phyloP scores from a whole-genome alignment of 2,888 invertebrate genomes.

The Xylocampa areola region DNA sequence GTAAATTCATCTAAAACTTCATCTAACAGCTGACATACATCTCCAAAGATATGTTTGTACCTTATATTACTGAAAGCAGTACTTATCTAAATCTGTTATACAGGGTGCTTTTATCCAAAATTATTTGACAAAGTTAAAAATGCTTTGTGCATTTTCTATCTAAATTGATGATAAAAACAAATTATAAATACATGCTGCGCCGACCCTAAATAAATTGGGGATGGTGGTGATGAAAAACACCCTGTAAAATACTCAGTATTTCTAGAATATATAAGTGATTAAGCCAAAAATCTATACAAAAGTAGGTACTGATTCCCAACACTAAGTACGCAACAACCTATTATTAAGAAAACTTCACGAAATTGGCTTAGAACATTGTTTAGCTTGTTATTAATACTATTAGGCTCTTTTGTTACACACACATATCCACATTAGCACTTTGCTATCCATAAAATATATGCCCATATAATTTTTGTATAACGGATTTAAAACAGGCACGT shows the following conservation, averaged over 20 bases:
- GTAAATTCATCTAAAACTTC: slow-evolving; percentile 63
- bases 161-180: not conserved
- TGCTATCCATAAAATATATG: slow-evolving; percentile 25
- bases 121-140: not conserved
- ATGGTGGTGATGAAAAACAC: slow-evolving; percentile 22
- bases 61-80: slow-evolving; percentile 49
- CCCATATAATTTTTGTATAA: slow-evolving; percentile 10
- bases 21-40: slow-evolving; percentile 47
- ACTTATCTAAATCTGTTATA: slow-evolving; percentile 24
- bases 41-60: slow-evolving; percentile 53
- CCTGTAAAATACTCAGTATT: slow-evolving; percentile 18
- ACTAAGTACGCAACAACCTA: slow-evolving; percentile 28
- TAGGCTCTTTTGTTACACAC: slow-evolving; percentile 67
- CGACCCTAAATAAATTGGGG: not conserved
- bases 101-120: slow-evolving; percentile 22
- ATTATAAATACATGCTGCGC: no score
- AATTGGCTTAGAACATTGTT: slow-evolving; percentile 15
- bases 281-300: slow-evolving; percentile 18
- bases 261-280: slow-evolving; percentile 24
- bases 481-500: slow-evolving; percentile 7
- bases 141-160: no score
- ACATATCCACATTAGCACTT: slow-evolving; percentile 82
- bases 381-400: slow-evolving; percentile 39
- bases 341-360: slow-evolving; percentile 5
- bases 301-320: slow-evolving; percentile 3